Conservation (phyloP, 2,797 vertebrate genomes). For the Sebastes iracundus region DNA sequence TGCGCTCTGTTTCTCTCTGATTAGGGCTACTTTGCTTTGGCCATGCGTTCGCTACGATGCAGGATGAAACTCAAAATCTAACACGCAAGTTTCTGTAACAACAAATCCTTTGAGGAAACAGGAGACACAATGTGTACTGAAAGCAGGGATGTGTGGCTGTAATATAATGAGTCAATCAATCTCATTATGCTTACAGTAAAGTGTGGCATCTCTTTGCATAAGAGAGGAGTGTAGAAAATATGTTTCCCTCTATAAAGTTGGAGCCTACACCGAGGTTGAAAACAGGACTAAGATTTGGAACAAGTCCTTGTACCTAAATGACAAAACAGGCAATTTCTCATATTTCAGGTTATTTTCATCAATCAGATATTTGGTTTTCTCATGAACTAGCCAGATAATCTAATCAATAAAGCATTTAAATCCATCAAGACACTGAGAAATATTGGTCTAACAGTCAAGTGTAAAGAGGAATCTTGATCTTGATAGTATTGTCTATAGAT, state of each 20-base stretch:
- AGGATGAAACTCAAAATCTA: not conserved
- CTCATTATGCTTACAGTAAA: not conserved
- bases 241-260: not conserved
- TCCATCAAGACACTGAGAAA: not conserved
- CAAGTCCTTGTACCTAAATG: not conserved
- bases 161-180: not conserved
- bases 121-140: not conserved
- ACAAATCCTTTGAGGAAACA: not conserved
- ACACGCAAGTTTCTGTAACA: not conserved
- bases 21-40: slow-evolving; percentile 31
- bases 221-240: not conserved
- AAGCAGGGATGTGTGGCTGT: not conserved
- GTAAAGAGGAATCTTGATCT: not conserved
- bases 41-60: not conserved
- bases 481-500: not conserved
- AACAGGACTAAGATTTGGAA: not conserved
- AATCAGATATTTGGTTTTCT: not conserved
- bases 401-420: not conserved
- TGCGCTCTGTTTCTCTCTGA: slow-evolving; percentile 36
- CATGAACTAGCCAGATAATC: not conserved
- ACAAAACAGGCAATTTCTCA: not conserved
- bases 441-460: not conserved
- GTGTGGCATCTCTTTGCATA: not conserved
- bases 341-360: not conserved
- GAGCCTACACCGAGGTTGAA: not conserved